Percentiles rank a stretch among this genome's conserved stretches.
phyloP scores from a whole-genome alignment of 2,797 vertebrate species.

The Oreonectes daqikongensis region DNA sequence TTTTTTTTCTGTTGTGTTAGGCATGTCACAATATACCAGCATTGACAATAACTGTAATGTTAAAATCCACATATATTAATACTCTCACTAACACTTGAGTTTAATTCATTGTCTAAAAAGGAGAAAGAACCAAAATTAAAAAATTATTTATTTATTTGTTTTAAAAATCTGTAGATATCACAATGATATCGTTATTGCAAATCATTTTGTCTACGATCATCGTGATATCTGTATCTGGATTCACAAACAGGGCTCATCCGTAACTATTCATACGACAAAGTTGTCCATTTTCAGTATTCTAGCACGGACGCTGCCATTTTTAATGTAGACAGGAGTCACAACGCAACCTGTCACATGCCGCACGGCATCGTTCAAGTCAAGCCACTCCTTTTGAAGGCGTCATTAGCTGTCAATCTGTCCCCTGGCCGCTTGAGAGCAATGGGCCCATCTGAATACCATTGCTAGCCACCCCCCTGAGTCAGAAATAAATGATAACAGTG shows the following conservation, averaged over 20 bases:
- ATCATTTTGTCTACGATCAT: too few species aligned
- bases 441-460: conserved; percentile 77
- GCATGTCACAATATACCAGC: too few species aligned
- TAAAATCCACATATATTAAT: too few species aligned
- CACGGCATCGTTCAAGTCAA: conserved; percentile 66
- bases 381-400: conserved; percentile 64
- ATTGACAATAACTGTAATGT: too few species aligned
- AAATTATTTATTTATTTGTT: too few species aligned
- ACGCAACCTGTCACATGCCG: conserved; percentile 48
- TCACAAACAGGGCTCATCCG: not conserved
- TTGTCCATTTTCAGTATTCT: conserved; percentile 30
- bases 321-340: conserved; percentile 46
- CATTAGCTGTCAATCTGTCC: conserved; percentile 75
- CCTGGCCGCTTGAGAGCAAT: conserved; percentile 73
- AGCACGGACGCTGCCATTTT: conserved; percentile 18
- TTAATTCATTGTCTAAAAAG: too few species aligned
- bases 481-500: conserved; percentile 89
- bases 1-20: too few species aligned
- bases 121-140: too few species aligned
- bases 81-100: too few species aligned
- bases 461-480: conserved; percentile 81
- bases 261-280: not conserved
- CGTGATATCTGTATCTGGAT: too few species aligned
- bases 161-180: too few species aligned
- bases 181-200: too few species aligned